These are phyloP conservation scores for Python bivittatus DNA, from an alignment of 2,113 vertebrate genomes.

Conservation along the genomic window DNA sequence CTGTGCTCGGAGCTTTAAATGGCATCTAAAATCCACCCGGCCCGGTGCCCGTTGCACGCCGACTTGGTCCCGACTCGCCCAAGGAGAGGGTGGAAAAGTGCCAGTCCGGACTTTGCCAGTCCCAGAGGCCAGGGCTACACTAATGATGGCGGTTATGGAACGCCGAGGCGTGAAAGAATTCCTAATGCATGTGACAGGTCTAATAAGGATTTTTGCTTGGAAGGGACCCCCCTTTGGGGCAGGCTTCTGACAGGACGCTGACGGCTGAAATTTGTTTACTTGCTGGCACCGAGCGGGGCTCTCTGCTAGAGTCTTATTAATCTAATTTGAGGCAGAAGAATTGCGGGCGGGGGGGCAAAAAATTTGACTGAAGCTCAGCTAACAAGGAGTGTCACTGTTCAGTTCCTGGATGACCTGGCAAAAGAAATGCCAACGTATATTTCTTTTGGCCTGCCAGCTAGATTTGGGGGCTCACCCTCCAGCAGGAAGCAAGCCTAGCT, in stretches of 20 bases:
- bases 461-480: background rate
- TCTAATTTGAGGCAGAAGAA: constrained; percentile 79
- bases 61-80: constrained; percentile 36
- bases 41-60: background rate
- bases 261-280: constrained; percentile 83
- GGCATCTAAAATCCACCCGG: background rate
- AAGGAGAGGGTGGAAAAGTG: background rate
- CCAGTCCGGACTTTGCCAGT: constrained; percentile 64
- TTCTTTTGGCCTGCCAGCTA: background rate
- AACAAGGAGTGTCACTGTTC: constrained; percentile 66
- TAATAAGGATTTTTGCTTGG: constrained; percentile 93
- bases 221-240: constrained; percentile 84
- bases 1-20: too few species aligned
- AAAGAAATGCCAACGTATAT: background rate
- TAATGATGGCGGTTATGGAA: constrained; percentile 87
- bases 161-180: constrained; percentile 91
- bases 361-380: constrained; percentile 57
- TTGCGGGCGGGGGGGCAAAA: constrained; percentile 39
- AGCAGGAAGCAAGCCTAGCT: background rate
- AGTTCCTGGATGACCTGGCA: background rate
- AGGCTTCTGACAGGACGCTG: constrained; percentile 80
- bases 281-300: constrained; percentile 68
- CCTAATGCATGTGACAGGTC: constrained; percentile 97
- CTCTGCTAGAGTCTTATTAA: constrained; percentile 78
- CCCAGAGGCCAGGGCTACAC: constrained; percentile 72